Evolutionary conservation across 1,140 invertebrate genomes (phyloP).

Genomic region (Nixonia krombeini): DNA sequence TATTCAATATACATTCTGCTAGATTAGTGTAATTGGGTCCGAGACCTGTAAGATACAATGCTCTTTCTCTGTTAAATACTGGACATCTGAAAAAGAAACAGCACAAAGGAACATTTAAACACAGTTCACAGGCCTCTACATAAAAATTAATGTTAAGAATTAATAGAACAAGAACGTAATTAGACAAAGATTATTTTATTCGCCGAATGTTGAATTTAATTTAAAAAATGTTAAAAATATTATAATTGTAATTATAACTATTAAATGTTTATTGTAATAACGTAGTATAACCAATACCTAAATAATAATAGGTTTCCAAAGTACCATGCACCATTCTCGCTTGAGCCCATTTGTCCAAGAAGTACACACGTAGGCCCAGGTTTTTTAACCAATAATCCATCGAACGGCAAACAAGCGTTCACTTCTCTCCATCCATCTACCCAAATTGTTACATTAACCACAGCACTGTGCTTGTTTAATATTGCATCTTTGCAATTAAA

Average conservation of each 20-base stretch:
- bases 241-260: constrained; percentile 3
- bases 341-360: constrained; percentile 68
- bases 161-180: too few species aligned
- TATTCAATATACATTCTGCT: constrained; percentile 70
- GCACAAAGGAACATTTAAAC: neutral
- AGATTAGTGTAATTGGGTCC: constrained; percentile 73
- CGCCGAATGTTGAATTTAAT: too few species aligned
- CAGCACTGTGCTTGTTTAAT: constrained; percentile 73
- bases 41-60: constrained; percentile 68
- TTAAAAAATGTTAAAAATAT: neutral
- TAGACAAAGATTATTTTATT: too few species aligned
- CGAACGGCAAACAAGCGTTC: constrained; percentile 69
- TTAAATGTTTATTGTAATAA: neutral
- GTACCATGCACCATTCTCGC: constrained; percentile 67
- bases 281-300: constrained; percentile 47
- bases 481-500: constrained; percentile 76
- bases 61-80: constrained; percentile 70
- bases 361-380: constrained; percentile 70
- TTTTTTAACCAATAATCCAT: constrained; percentile 70
- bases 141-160: too few species aligned
- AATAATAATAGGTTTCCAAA: constrained; percentile 73
- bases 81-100: constrained; percentile 58
- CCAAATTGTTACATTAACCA: constrained; percentile 74
- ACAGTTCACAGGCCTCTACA: too few species aligned
- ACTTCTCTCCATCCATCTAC: constrained; percentile 72